Percentiles rank a stretch among this genome's conserved stretches.
Conservation (phyloP, 2,797 vertebrate species). For the Malacoctenus gilli region DNA sequence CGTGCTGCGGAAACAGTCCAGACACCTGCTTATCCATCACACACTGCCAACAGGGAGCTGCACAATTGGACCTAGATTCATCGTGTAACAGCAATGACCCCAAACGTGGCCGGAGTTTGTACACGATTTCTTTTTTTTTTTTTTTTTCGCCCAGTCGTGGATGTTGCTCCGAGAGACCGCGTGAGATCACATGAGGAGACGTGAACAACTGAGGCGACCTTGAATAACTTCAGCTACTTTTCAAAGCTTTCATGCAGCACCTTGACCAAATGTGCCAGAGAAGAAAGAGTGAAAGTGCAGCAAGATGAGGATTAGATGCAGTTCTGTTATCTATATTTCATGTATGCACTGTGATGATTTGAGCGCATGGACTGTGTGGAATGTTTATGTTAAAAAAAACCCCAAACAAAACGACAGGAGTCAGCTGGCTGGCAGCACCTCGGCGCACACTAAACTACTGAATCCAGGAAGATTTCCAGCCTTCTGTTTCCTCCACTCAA, state of each 20-base stretch:
- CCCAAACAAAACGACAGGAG: too few species aligned
- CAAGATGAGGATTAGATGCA: too few species aligned
- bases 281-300: too few species aligned
- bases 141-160: too few species aligned
- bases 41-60: background rate
- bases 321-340: too few species aligned
- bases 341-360: too few species aligned
- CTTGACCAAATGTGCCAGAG: too few species aligned
- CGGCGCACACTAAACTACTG: background rate
- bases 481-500: constrained; percentile 4
- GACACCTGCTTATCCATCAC: background rate
- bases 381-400: background rate
- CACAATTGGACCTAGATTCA: background rate
- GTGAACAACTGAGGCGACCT: background rate
- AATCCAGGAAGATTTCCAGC: constrained; percentile 1
- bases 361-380: too few species aligned
- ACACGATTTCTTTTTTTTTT: too few species aligned
- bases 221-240: too few species aligned
- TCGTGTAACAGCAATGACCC: background rate
- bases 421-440: background rate
- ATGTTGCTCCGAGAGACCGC: background rate
- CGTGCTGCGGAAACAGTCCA: background rate
- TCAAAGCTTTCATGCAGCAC: too few species aligned
- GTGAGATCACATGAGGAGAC: background rate
- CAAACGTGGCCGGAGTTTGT: background rate